A percentile compares a stretch with the other conserved stretches of the same genome.
phyloP scores from a whole-genome alignment of 2,797 vertebrate species.

The Sus cebifrons region DNA sequence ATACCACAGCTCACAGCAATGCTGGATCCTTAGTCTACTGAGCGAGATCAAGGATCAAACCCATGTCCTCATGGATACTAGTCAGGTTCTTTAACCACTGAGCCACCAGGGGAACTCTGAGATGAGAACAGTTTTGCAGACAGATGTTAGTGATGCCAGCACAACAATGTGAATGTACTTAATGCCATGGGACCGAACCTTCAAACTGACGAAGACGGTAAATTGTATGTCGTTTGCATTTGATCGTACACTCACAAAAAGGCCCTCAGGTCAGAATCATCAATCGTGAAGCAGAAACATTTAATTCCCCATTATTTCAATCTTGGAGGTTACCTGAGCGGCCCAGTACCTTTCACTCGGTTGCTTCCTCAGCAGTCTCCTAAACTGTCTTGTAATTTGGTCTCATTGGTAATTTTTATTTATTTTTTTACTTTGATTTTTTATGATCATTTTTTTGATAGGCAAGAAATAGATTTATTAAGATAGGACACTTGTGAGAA shows the following conservation, averaged over 20 bases:
- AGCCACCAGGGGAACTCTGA: too few species aligned
- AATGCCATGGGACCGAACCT: neutral
- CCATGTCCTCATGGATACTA: too few species aligned
- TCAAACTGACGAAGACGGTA: neutral
- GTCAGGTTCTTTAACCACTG: too few species aligned
- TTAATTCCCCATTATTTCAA: neutral
- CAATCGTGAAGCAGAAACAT: neutral
- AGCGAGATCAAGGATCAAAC: too few species aligned
- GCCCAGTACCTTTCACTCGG: neutral
- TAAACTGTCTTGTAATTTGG: neutral
- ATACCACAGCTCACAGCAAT: too few species aligned
- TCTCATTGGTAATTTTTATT: slow-evolving; percentile 57
- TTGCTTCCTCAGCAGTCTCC: neutral
- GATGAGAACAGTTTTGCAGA: slow-evolving; percentile 3
- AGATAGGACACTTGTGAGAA: too few species aligned
- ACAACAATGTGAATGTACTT: neutral
- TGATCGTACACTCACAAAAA: neutral
- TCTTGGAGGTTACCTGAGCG: neutral
- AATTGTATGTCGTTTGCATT: neutral
- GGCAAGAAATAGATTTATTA: too few species aligned
- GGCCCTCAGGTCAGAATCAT: neutral
- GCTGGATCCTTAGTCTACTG: too few species aligned
- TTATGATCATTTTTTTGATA: too few species aligned
- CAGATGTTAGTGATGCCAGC: neutral
- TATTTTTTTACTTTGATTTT: neutral